These are phyloP conservation scores for Pelodytes ibericus DNA, from an alignment of 2,797 vertebrate species.

Conservation along the genomic window DNA sequence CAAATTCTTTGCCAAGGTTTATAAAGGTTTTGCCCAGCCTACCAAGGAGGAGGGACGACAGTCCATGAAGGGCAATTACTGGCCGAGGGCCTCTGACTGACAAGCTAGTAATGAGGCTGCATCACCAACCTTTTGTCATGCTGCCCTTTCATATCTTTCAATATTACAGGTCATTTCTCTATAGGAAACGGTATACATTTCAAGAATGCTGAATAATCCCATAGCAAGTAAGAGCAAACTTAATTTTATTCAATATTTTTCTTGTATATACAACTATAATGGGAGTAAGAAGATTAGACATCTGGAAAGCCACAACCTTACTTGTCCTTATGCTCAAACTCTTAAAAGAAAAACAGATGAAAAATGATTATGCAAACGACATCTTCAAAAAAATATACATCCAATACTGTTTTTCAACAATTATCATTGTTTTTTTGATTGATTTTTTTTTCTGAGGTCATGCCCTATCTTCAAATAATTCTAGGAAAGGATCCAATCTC, in stretches of 20 bases:
- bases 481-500: neutral
- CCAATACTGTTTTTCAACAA: neutral
- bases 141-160: too few relatives aligned
- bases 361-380: neutral
- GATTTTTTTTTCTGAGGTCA: neutral
- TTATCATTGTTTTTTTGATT: neutral
- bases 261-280: neutral
- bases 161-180: too few relatives aligned
- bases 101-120: too few relatives aligned
- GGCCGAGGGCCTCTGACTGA: too few relatives aligned
- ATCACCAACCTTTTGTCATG: too few relatives aligned
- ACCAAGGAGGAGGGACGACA: too few relatives aligned
- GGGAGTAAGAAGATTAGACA: neutral
- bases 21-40: too few relatives aligned
- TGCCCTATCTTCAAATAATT: neutral
- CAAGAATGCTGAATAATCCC: too few relatives aligned
- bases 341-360: neutral
- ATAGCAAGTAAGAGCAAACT: neutral
- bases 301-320: neutral
- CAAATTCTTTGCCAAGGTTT: too few relatives aligned
- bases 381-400: neutral
- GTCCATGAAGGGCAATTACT: too few relatives aligned
- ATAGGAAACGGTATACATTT: too few relatives aligned
- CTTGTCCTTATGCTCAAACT: neutral
- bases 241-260: neutral